Percentiles rank a stretch among this genome's conserved stretches.
Evolutionary conservation across 2,113 vertebrate species (phyloP).

Genomic region (Guaruba guarouba): DNA sequence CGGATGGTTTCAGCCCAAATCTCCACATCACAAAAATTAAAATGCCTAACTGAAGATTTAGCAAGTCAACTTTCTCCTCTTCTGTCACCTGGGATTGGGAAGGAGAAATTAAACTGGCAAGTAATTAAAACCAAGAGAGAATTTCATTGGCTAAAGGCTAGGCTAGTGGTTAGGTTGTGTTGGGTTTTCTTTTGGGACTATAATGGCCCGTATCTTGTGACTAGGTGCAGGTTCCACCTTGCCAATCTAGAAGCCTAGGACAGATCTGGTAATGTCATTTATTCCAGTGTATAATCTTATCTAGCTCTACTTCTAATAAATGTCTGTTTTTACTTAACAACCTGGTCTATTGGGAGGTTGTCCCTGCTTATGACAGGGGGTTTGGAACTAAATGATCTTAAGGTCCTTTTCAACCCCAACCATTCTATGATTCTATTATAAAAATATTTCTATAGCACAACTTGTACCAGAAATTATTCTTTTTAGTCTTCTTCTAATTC

Average conservation of each 20-base stretch:
- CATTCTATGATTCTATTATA: background rate
- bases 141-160: background rate
- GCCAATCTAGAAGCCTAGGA: background rate
- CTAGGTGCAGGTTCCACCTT: background rate
- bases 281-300: background rate
- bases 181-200: background rate
- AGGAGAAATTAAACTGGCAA: background rate
- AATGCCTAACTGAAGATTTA: background rate
- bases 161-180: rapidly evolving
- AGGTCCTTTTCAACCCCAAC: background rate
- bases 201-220: rapidly evolving
- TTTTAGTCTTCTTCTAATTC: background rate
- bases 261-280: background rate
- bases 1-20: background rate
- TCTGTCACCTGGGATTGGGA: background rate
- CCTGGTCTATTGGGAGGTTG: background rate
- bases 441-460: background rate
- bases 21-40: background rate
- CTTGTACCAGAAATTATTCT: background rate
- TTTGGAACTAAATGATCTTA: background rate
- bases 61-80: background rate
- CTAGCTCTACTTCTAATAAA: background rate
- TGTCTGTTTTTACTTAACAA: background rate
- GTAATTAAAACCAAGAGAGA: background rate
- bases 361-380: background rate